phyloP scores from a whole-genome alignment of 2,113 vertebrate species.

The Laterallus jamaicensis region DNA sequence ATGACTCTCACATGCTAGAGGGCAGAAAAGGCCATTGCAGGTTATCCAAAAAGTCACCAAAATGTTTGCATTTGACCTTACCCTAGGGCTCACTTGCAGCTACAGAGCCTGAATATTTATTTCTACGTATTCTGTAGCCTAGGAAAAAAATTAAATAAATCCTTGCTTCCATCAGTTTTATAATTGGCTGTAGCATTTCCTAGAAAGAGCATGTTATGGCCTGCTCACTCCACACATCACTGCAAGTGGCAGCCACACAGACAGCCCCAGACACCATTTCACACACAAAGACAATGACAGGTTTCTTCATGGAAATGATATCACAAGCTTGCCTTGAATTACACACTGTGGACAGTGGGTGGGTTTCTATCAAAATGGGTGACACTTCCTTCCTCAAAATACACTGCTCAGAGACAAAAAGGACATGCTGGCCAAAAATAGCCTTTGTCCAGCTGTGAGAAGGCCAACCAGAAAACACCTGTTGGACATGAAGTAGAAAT shows the following conservation, averaged over 20 bases:
- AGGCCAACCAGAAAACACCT: neutral
- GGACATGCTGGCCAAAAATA: neutral
- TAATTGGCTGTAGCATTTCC: neutral
- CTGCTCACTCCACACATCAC: accelerated
- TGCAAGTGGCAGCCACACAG: accelerated
- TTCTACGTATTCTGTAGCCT: neutral
- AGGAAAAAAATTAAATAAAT: neutral
- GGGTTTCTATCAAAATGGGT: neutral
- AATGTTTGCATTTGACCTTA: neutral
- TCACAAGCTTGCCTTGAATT: neutral
- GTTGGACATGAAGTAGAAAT: neutral
- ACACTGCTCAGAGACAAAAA: neutral
- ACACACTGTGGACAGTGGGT: neutral
- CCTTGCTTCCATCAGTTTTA: neutral
- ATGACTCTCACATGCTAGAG: neutral
- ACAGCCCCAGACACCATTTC: neutral
- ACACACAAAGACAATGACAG: neutral
- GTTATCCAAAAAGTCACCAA: neutral
- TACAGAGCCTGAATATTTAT: neutral
- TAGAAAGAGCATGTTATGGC: neutral
- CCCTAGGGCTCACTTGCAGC: neutral
- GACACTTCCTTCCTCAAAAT: neutral
- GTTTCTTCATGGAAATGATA: neutral
- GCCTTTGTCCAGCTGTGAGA: neutral
- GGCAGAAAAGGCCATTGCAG: neutral